Evolutionary conservation across 1,140 invertebrate species (phyloP).

Genomic region (Sogatella furcifera): DNA sequence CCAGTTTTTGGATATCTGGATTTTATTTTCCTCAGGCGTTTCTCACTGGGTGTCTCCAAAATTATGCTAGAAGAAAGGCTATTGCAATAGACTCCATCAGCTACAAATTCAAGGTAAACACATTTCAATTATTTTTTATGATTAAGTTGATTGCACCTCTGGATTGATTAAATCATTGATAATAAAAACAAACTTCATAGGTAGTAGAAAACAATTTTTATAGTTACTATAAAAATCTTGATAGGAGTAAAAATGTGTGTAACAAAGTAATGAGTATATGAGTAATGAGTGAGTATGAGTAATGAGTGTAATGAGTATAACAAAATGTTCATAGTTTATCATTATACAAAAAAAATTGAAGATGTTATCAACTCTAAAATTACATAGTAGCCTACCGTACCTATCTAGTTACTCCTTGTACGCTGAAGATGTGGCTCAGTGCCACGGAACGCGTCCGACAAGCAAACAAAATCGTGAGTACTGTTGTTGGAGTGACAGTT

Average conservation of each 20-base stretch:
- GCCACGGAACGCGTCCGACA: not conserved
- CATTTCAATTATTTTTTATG: not conserved
- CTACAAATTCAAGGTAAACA: conserved; percentile 54
- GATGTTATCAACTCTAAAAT: not conserved
- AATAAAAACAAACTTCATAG: too few species aligned
- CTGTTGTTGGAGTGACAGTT: not conserved
- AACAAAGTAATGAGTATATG: too few species aligned
- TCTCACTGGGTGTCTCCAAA: conserved; percentile 70
- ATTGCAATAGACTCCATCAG: conserved; percentile 66
- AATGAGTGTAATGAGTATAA: too few species aligned
- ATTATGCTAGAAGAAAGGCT: conserved; percentile 62
- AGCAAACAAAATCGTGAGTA: not conserved
- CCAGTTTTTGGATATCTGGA: conserved; percentile 73
- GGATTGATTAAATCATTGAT: too few species aligned
- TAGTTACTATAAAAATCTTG: too few species aligned
- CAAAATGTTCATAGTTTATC: too few species aligned
- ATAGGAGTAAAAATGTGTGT: too few species aligned
- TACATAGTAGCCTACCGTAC: too few species aligned
- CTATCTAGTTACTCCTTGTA: not conserved
- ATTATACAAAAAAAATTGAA: too few species aligned
- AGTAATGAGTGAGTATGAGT: too few species aligned
- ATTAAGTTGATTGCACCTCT: too few species aligned
- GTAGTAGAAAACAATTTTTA: too few species aligned
- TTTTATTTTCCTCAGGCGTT: conserved; percentile 82
- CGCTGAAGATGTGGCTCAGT: not conserved